Evolutionary conservation across 2,113 vertebrate genomes (phyloP).

Genomic region (Lycocorax pyrrhopterus): DNA sequence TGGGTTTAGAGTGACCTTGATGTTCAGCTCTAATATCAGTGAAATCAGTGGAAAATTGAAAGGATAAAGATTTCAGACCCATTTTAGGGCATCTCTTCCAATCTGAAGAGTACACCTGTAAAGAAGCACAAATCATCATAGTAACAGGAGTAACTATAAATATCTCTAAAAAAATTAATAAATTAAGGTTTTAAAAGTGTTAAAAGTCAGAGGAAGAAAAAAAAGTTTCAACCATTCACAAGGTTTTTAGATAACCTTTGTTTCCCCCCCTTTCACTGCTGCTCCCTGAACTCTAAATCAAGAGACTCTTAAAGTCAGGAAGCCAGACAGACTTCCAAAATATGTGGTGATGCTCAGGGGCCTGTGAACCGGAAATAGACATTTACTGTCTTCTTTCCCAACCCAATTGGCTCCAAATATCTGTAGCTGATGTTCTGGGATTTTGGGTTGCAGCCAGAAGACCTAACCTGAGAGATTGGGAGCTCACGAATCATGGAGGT

Average conservation of each 20-base stretch:
- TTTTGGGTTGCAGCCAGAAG: conserved; percentile 43
- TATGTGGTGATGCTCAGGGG: conserved; percentile 67
- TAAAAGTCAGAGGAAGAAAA: neutral
- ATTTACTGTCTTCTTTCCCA: conserved; percentile 67
- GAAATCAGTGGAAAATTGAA: neutral
- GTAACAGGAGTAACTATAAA: neutral
- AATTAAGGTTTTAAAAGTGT: neutral
- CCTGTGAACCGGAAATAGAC: conserved; percentile 77
- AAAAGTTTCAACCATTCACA: neutral
- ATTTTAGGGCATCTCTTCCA: neutral
- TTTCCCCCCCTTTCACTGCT: conserved; percentile 32
- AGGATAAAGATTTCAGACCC: neutral
- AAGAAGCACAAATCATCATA: neutral
- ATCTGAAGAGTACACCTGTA: neutral
- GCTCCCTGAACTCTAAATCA: conserved; percentile 66
- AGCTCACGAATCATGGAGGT: conserved; percentile 17
- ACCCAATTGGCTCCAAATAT: conserved; percentile 54
- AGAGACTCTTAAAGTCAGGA: conserved; percentile 78
- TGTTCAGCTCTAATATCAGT: neutral
- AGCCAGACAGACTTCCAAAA: conserved; percentile 78
- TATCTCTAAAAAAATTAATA: neutral
- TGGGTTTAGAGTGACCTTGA: neutral
- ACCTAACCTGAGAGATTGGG: conserved; percentile 52
- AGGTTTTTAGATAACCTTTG: conserved; percentile 45
- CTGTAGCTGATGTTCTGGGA: conserved; percentile 31